These are phyloP conservation scores for Zosterops japonicus DNA, from an alignment of 2,113 vertebrate genomes.

Conservation along the genomic window DNA sequence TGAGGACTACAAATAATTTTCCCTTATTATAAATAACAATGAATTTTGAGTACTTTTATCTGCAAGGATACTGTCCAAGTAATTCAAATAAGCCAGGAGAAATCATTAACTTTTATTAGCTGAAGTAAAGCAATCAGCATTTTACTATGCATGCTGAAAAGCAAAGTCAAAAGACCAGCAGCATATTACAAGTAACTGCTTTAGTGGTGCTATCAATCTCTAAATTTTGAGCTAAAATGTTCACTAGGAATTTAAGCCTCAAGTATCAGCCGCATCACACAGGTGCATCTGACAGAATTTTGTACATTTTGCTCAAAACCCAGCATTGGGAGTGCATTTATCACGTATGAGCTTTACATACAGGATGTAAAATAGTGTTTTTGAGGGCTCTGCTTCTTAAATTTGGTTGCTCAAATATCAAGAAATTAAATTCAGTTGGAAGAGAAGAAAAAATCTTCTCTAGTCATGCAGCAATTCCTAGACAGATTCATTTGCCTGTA, in stretches of 20 bases:
- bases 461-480: background rate
- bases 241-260: background rate
- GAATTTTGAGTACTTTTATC: background rate
- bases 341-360: background rate
- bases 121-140: background rate
- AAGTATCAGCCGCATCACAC: background rate
- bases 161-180: background rate
- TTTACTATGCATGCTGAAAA: background rate
- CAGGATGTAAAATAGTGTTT: background rate
- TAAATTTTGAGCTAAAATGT: background rate
- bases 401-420: background rate
- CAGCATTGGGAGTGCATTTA: background rate
- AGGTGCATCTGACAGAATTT: background rate
- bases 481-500: background rate
- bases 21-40: background rate
- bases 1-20: background rate
- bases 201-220: background rate
- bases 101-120: background rate
- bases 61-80: background rate
- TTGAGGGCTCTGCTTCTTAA: background rate
- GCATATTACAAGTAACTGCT: background rate
- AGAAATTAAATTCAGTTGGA: background rate
- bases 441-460: background rate
- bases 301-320: background rate
- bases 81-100: background rate